Conservation (phyloP, 2,888 invertebrate species). For the Acrobasis consociella region DNA sequence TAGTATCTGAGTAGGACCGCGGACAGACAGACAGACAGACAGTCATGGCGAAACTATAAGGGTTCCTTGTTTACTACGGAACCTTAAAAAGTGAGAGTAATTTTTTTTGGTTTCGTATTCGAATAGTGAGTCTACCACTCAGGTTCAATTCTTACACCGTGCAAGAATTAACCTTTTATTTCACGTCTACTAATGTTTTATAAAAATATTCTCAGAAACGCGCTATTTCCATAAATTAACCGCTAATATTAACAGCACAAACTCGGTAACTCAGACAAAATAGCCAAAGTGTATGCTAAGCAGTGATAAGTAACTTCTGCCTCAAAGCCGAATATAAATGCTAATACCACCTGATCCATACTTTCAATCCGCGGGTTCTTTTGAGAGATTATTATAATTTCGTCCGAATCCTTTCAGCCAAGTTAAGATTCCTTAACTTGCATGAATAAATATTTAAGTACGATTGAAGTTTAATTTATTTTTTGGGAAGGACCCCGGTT, state of each 20-base stretch:
- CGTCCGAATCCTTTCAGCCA: conserved; percentile 66
- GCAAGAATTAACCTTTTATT: no score
- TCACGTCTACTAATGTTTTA: not conserved
- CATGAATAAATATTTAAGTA: conserved; percentile 61
- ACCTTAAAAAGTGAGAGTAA: no score
- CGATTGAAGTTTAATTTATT: conserved; percentile 39
- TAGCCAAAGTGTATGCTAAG: conserved; percentile 54
- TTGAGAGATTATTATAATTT: conserved; percentile 78
- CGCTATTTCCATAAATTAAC: conserved; percentile 15
- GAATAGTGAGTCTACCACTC: no score
- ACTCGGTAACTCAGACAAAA: conserved; percentile 27
- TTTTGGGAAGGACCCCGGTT: conserved; percentile 26
- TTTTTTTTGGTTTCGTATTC: no score
- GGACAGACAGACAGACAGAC: no score
- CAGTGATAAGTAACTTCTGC: conserved; percentile 71
- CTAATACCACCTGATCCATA: conserved; percentile 73
- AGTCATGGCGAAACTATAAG: no score
- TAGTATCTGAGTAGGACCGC: no score
- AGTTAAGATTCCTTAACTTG: conserved; percentile 60
- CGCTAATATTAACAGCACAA: conserved; percentile 19
- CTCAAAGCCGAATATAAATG: conserved; percentile 77
- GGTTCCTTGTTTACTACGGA: no score
- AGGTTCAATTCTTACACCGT: no score
- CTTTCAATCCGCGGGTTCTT: conserved; percentile 69
- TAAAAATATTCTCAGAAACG: not conserved